These are phyloP conservation scores for Neodiprion virginianus DNA, from an alignment of 1,140 invertebrate genomes.

Conservation along the genomic window DNA sequence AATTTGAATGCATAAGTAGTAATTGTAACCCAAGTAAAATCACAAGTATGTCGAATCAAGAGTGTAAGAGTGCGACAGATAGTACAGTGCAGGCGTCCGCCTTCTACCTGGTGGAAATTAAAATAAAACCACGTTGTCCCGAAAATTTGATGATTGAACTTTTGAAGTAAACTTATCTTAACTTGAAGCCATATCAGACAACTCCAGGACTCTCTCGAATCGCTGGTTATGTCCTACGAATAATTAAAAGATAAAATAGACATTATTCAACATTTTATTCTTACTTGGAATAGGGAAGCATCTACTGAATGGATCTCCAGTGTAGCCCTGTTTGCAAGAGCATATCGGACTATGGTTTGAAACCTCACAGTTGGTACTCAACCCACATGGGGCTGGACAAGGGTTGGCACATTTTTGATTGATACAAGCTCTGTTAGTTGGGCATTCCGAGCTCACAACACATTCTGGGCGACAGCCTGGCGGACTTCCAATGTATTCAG, in stretches of 20 bases:
- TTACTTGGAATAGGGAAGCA: conserved; percentile 60
- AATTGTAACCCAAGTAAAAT: too few relatives aligned
- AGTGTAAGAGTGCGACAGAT: too few relatives aligned
- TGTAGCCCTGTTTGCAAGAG: conserved; percentile 70
- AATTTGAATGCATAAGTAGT: too few relatives aligned
- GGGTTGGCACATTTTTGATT: conserved; percentile 73
- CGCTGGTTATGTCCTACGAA: neutral
- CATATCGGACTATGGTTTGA: conserved; percentile 77
- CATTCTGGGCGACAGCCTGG: conserved; percentile 72
- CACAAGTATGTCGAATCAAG: too few relatives aligned
- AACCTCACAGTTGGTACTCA: conserved; percentile 70
- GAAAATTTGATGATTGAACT: neutral
- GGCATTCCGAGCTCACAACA: conserved; percentile 70
- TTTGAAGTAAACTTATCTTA: neutral
- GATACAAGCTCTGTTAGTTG: conserved; percentile 68
- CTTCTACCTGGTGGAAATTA: too few relatives aligned
- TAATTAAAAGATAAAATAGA: conserved; percentile 14
- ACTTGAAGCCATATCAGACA: conserved; percentile 28
- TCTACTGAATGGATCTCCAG: conserved; percentile 78
- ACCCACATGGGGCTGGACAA: conserved; percentile 71
- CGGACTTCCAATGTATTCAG: conserved; percentile 68
- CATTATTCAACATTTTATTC: conserved; percentile 22
- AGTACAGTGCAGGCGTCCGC: too few relatives aligned
- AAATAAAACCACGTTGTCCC: too few relatives aligned
- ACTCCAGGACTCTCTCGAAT: conserved; percentile 33